phyloP scores from a whole-genome alignment of 2,113 vertebrate species.

The Periophthalmodon schlosseri region DNA sequence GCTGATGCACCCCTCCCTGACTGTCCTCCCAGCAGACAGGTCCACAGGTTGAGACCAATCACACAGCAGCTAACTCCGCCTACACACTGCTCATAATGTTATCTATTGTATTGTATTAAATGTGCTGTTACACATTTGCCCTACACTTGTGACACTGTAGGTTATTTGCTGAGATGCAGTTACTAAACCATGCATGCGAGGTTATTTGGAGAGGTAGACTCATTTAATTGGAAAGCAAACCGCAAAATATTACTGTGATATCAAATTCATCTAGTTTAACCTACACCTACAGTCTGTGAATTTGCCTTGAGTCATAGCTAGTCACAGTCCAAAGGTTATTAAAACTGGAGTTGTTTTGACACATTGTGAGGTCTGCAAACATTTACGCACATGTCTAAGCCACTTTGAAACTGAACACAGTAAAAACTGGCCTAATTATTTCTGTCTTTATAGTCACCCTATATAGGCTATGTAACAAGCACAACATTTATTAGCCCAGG shows the following conservation, averaged over 20 bases:
- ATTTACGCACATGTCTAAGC: too few species aligned
- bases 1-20: conserved; percentile 52
- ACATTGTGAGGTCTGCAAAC: too few species aligned
- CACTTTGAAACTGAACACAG: too few species aligned
- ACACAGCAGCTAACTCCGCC: conserved; percentile 57
- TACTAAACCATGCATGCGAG: too few species aligned
- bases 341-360: background rate
- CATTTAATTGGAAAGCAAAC: too few species aligned
- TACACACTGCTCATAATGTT: conserved; percentile 7
- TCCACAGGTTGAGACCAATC: conserved; percentile 66
- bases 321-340: background rate
- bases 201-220: too few species aligned
- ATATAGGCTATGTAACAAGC: background rate
- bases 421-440: background rate
- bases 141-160: background rate
- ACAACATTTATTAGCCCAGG: too few species aligned
- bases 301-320: background rate
- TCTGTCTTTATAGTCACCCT: background rate
- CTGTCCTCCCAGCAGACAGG: conserved; percentile 52
- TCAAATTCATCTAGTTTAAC: background rate
- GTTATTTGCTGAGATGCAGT: too few species aligned
- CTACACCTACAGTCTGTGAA: background rate
- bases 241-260: too few species aligned
- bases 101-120: background rate
- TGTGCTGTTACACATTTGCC: background rate